Percentiles rank a stretch among this genome's conserved stretches.
These are phyloP conservation scores for Tenualosa ilisha DNA, from an alignment of 2,797 vertebrate species.

Conservation along the genomic window DNA sequence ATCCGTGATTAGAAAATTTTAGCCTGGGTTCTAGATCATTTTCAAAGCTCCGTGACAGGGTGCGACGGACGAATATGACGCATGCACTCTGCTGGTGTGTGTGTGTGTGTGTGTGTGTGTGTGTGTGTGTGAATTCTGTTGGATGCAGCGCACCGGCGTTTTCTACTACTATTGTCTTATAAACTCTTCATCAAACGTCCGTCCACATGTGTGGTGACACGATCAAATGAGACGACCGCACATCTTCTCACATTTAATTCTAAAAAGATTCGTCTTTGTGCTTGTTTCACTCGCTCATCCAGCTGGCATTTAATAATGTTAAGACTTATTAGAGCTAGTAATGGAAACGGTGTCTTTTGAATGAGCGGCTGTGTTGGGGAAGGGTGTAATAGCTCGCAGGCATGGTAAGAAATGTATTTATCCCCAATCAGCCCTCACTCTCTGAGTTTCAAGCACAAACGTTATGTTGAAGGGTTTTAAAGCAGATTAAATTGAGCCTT, in stretches of 20 bases:
- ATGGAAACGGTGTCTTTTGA: constrained; percentile 88
- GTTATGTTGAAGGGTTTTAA: constrained; percentile 96
- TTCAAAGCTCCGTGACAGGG: constrained; percentile 25
- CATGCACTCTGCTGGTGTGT: neutral
- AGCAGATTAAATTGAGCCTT: constrained; percentile 98
- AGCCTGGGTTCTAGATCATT: constrained; percentile 11
- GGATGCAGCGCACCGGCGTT: constrained; percentile 60
- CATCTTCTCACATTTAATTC: constrained; percentile 77
- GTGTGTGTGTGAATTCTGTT: neutral
- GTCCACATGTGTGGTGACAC: constrained; percentile 78
- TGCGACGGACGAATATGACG: neutral
- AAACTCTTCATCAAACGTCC: constrained; percentile 73
- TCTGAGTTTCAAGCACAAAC: constrained; percentile 89
- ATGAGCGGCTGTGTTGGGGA: constrained; percentile 90
- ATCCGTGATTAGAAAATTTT: constrained; percentile 25
- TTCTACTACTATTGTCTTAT: constrained; percentile 48
- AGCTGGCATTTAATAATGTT: constrained; percentile 95
- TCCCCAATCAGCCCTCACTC: constrained; percentile 95
- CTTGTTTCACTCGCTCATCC: constrained; percentile 84
- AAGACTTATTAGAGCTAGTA: constrained; percentile 97
- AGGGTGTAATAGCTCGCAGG: constrained; percentile 93
- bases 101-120: neutral
- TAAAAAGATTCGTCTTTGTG: constrained; percentile 80
- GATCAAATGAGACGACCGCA: constrained; percentile 76
- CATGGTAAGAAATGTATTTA: constrained; percentile 94